Base-by-base conservation (phyloP, 2,113 vertebrate species). In the Epinephelus moara region DNA sequence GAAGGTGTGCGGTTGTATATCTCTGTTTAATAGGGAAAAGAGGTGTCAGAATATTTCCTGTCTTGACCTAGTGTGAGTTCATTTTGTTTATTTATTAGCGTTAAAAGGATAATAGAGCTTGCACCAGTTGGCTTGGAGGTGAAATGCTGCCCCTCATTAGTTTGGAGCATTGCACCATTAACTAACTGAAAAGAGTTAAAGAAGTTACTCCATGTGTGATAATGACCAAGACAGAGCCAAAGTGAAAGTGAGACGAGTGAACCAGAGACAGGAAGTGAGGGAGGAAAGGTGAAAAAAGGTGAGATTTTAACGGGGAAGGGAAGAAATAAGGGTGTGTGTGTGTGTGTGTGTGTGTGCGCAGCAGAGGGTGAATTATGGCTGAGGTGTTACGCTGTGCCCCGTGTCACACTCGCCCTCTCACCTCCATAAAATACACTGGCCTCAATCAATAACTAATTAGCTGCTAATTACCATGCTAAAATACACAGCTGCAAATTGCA, bases 391-490 rank as follows among this genome's bases (percentile, higher is more conserved):
- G 63, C 45, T 59, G 62, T 66, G 68, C 37, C 80, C 73, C 3
- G 47, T 87, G 76, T 90, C 83, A 85, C 86, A 81, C 75, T 57
- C 14, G 25, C 59, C 75, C 78, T 74, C 78, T 92, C 86, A 91
- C 88, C 92, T 89, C 80, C 86, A 88, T 91, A 91, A 93, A 91
- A 72, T 86, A 88, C 87, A 81, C 70, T n/a, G 76, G 50, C 70
- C 68, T 83, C 30, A 86, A 91, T 94, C 93, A 88, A 94, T 94
- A 94, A 91, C 89, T 92, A 92, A 93, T 94, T 94, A 94, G 75
- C 76, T 45, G 70, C 78, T 92, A 88, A 94, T 94, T 91, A 91
- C 78, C 78, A 87, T 90, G 82, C 84, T 84, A 75, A 91, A 59
- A 82, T 87, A 85, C 81, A 71, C 71, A 52, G 76, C 81, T n/a